Evolutionary conservation across 2,888 invertebrate genomes (phyloP).

Genomic region (Xanthia icteritia): DNA sequence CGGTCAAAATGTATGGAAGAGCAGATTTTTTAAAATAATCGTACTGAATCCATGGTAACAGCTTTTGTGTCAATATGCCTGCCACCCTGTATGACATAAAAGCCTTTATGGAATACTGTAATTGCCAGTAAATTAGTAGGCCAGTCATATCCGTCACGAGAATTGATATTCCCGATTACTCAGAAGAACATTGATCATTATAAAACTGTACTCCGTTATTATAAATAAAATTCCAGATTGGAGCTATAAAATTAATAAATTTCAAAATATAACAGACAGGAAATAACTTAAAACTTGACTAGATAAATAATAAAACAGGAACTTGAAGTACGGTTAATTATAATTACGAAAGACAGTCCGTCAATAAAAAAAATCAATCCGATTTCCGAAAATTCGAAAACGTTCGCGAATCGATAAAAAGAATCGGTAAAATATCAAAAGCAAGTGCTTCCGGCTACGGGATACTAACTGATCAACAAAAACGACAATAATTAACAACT

Average conservation of each 20-base stretch:
- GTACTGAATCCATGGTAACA: no score
- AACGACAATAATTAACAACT: constrained; percentile 48
- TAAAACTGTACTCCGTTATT: constrained; percentile 28
- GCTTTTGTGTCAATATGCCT: no score
- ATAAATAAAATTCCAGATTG: constrained; percentile 45
- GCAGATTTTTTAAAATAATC: no score
- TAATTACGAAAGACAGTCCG: constrained; percentile 30
- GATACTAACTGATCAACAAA: constrained; percentile 38
- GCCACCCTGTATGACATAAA: constrained; percentile 15
- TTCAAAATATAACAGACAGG: constrained; percentile 47
- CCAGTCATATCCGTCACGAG: constrained; percentile 1
- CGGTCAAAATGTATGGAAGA: no score
- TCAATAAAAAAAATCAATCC: constrained; percentile 20
- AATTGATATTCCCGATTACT: constrained; percentile 11
- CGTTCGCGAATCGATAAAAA: constrained; percentile 34
- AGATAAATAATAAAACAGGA: constrained; percentile 40
- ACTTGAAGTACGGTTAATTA: constrained; percentile 20
- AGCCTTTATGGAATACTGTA: constrained; percentile 19
- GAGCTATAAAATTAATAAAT: constrained; percentile 50
- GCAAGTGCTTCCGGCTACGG: constrained; percentile 46
- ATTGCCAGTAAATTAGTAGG: constrained; percentile 21
- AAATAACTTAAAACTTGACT: constrained; percentile 49
- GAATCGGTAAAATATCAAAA: constrained; percentile 56
- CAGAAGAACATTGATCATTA: constrained; percentile 9
- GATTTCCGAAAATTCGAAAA: constrained; percentile 60